Evolutionary conservation across 2,113 vertebrate species (phyloP).

Genomic region (Mesitornis unicolor): DNA sequence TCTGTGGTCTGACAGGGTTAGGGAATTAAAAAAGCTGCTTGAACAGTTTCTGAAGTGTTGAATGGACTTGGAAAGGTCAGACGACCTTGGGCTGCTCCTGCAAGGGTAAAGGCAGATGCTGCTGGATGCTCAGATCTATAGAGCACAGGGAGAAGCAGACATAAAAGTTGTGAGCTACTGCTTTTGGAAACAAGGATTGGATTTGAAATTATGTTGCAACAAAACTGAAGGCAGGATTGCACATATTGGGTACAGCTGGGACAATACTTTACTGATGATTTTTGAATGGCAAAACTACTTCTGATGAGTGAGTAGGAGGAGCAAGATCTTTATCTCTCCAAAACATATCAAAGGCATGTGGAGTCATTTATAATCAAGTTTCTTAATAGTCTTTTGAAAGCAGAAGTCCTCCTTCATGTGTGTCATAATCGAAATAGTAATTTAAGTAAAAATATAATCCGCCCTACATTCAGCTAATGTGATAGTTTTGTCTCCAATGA

Average conservation of each 20-base stretch:
- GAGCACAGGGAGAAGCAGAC: neutral
- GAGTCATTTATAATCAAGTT: neutral
- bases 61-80: neutral
- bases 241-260: neutral
- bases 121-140: neutral
- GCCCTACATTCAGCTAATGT: fast-evolving
- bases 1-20: neutral
- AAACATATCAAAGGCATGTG: neutral
- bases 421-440: neutral
- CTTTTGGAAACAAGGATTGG: neutral
- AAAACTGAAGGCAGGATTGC: neutral
- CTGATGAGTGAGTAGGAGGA: neutral
- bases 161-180: neutral
- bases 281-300: neutral
- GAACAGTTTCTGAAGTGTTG: neutral
- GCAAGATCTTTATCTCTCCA: neutral
- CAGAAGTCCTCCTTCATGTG: neutral
- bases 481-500: neutral
- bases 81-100: fast-evolving
- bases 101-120: neutral
- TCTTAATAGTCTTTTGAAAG: slow-evolving; percentile 15
- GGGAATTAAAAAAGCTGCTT: neutral
- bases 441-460: neutral
- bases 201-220: neutral
- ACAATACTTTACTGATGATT: neutral